Base-by-base conservation (phyloP, 2,888 invertebrate genomes). In the Microctonus brassicae region DNA sequence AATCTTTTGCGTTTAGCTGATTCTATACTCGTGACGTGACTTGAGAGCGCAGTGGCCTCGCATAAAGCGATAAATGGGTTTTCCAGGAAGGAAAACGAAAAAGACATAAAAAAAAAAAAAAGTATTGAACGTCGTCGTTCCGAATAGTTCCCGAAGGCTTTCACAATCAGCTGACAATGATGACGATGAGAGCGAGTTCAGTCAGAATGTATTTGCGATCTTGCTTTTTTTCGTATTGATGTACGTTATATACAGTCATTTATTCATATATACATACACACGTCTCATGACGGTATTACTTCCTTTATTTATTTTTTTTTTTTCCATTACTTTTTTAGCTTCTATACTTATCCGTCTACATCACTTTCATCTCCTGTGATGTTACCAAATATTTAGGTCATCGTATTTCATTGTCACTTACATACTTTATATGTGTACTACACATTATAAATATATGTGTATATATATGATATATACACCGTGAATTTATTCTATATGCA, bases 81-180 rank as follows among this genome's bases (percentile, higher is more conserved):
- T 57, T 57, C 61, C 34, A 34, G 34, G 39, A 58, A 65, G 26
- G 34, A 64, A 57, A 57, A 68, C 17, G 26, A 63, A 64, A 39
- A 39, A 39, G 20, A 57, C 24, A 55, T 34, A 60, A 60, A 66
- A 29, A 29, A 52, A 9, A 34, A 66, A 39, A 39, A 39, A 39
- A n/a, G 13, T n/a, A 53, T 9, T 57, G 36, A 52, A 36, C 64
- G 70, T 71, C 39, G 39, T n/a, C 39, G 39, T 69, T 42, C 53
- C 63, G 70, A 70, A 57, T 70, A 57, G 67, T 24, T 67, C 57
- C 69, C 34, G 55, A 29, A 42, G 62, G 74, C 80, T 80, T 79
- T 79, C 81, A 77, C 75, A 79, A 81, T 80, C 79, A 78, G 74
- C 77, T 77, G 78, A 77, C 78, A 79, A 82, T 80, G 78, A 78